These are phyloP conservation scores for Ficedula albicollis DNA, from an alignment of 2,797 vertebrate genomes.

Conservation along the genomic window DNA sequence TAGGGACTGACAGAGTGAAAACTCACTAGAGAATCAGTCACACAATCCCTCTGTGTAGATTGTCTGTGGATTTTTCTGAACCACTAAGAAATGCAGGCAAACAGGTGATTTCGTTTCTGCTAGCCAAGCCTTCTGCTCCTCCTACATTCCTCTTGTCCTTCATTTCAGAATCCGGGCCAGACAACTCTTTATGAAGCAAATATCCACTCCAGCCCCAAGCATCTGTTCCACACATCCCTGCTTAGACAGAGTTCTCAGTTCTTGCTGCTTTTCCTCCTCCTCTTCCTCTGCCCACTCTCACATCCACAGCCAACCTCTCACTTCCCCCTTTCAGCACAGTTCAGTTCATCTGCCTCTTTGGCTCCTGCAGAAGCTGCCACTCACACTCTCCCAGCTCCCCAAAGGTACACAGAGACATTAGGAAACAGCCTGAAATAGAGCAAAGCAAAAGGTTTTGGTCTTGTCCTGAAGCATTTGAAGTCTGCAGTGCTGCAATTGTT, in stretches of 20 bases:
- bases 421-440: neutral
- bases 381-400: neutral
- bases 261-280: neutral
- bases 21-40: neutral
- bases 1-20: neutral
- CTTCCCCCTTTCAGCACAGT: neutral
- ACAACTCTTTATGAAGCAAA: neutral
- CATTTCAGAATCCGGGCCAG: neutral
- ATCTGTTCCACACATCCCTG: neutral
- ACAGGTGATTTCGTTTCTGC: neutral
- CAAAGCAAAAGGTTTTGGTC: neutral
- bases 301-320: neutral
- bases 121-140: neutral
- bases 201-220: neutral
- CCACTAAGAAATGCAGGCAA: neutral
- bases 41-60: neutral
- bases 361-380: neutral
- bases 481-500: neutral
- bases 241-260: neutral
- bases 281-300: conserved; percentile 14
- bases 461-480: neutral
- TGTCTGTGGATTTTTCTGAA: neutral
- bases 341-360: neutral
- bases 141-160: neutral
- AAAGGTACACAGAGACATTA: neutral